These are phyloP conservation scores for Sylvietta virens DNA, from an alignment of 2,113 vertebrate species.

Conservation along the genomic window DNA sequence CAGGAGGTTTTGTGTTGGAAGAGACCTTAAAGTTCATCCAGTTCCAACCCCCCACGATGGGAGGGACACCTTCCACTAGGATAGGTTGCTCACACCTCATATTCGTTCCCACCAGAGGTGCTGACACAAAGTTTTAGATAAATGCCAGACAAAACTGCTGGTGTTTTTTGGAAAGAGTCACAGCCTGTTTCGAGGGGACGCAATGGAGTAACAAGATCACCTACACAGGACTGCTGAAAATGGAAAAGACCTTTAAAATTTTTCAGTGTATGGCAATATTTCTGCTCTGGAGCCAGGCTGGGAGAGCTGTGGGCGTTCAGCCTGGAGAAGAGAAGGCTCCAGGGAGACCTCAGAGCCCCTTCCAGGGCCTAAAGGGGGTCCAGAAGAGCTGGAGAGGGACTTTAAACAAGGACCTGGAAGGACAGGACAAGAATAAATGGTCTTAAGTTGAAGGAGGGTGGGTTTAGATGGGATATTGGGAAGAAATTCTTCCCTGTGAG, in stretches of 20 bases:
- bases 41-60: neutral
- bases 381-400: neutral
- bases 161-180: neutral
- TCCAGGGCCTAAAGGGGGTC: neutral
- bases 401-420: accelerated
- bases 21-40: neutral
- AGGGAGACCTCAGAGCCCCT: accelerated
- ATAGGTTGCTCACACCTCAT: neutral
- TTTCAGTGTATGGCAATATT: neutral
- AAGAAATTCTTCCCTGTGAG: neutral
- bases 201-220: accelerated
- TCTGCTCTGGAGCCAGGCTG: neutral
- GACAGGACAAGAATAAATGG: neutral
- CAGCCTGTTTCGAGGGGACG: accelerated
- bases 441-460: neutral
- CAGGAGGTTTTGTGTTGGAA: neutral
- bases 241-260: neutral
- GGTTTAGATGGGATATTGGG: neutral
- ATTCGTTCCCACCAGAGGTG: accelerated
- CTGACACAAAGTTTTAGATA: neutral
- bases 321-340: neutral
- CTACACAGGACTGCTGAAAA: neutral
- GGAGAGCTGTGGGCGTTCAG: neutral
- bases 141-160: neutral
- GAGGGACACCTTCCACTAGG: neutral